Evolutionary conservation across 2,888 invertebrate genomes (phyloP).

Genomic region (Platycheirus albimanus): DNA sequence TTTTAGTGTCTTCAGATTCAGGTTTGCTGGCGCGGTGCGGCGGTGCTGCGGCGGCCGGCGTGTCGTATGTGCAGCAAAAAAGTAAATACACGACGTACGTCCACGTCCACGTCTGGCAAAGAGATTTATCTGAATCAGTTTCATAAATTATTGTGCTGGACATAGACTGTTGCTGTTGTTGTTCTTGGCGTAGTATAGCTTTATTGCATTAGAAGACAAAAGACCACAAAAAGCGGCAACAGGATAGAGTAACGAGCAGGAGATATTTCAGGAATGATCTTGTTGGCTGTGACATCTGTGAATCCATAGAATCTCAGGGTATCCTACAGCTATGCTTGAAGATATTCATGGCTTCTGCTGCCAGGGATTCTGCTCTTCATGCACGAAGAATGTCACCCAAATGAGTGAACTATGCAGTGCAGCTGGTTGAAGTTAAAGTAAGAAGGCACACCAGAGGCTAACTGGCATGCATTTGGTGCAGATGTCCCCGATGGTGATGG

Average conservation of each 20-base stretch:
- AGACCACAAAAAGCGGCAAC: slow-evolving; percentile 38
- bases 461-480: slow-evolving; percentile 39
- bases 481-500: slow-evolving; percentile 42
- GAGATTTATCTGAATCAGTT: slow-evolving; percentile 61
- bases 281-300: slow-evolving; percentile 38
- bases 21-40: slow-evolving; percentile 25
- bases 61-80: slow-evolving; percentile 33
- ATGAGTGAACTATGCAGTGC: slow-evolving; percentile 37
- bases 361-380: slow-evolving; percentile 26
- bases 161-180: background rate
- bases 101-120: too few species aligned
- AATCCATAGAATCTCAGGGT: background rate
- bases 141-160: slow-evolving; percentile 58
- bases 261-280: slow-evolving; percentile 54
- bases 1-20: background rate
- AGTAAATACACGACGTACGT: slow-evolving; percentile 3
- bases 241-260: slow-evolving; percentile 32
- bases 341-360: slow-evolving; percentile 41
- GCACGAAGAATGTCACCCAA: slow-evolving; percentile 44
- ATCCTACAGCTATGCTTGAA: slow-evolving; percentile 9
- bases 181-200: background rate
- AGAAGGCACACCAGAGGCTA: slow-evolving; percentile 2
- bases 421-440: slow-evolving; percentile 2
- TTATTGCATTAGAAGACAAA: slow-evolving; percentile 50
- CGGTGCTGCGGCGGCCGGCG: too few species aligned